These are phyloP conservation scores for Oligia latruncula DNA, from an alignment of 2,888 invertebrate species.

Conservation along the genomic window DNA sequence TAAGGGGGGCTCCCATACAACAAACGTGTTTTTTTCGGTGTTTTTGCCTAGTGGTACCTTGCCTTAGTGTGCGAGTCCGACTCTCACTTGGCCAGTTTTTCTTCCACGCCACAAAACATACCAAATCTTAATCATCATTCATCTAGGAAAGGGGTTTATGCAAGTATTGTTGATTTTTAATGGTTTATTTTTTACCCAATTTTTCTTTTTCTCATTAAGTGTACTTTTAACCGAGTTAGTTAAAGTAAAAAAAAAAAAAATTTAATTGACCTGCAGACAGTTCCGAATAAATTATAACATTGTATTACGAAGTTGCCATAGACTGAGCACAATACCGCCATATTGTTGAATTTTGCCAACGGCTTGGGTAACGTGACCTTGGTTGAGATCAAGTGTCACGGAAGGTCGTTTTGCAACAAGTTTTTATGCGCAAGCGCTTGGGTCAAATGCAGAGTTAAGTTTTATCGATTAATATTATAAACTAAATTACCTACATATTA, in stretches of 20 bases:
- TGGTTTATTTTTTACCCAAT: neutral
- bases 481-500: neutral
- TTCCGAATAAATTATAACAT: slow-evolving; percentile 20
- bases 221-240: neutral
- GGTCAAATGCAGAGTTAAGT: slow-evolving; percentile 32
- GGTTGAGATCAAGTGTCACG: slow-evolving; percentile 68
- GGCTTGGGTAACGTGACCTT: slow-evolving; percentile 64
- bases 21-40: no score
- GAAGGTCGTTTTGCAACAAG: slow-evolving; percentile 65
- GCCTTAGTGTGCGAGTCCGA: no score
- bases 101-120: neutral
- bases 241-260: neutral
- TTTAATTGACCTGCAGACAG: neutral
- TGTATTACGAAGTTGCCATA: slow-evolving; percentile 3
- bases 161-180: neutral
- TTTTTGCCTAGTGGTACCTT: no score
- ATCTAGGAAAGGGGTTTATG: neutral
- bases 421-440: slow-evolving; percentile 53
- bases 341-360: slow-evolving; percentile 54
- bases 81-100: no score
- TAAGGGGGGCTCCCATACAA: no score
- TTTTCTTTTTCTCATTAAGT: neutral
- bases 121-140: neutral
- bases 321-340: slow-evolving; percentile 36
- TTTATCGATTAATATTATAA: slow-evolving; percentile 14